phyloP scores from a whole-genome alignment of 1,140 invertebrate genomes.

The Drosophila lacteicornis region DNA sequence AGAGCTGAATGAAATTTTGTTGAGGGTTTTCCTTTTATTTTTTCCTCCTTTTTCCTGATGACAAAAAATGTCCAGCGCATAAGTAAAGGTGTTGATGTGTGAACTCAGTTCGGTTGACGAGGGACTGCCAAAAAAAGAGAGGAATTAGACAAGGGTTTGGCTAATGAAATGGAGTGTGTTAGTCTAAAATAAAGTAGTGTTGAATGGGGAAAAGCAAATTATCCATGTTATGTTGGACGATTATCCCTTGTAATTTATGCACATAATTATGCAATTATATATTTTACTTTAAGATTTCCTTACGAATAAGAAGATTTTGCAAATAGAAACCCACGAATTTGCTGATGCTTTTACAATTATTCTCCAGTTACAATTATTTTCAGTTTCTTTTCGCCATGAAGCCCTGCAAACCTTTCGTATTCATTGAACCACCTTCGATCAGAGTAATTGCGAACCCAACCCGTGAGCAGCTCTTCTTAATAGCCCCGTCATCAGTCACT shows the following conservation, averaged over 20 bases:
- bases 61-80: slow-evolving; percentile 27
- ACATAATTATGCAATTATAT: too few species aligned
- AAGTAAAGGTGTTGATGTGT: slow-evolving; percentile 44
- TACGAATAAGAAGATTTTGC: too few species aligned
- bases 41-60: not conserved
- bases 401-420: not conserved
- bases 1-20: slow-evolving; percentile 11
- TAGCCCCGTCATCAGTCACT: slow-evolving; percentile 35
- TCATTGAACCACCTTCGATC: slow-evolving; percentile 22
- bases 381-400: not conserved
- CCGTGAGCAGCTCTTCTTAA: slow-evolving; percentile 31
- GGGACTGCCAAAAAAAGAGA: not conserved
- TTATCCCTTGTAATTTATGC: not conserved
- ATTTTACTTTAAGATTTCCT: too few species aligned
- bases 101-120: slow-evolving; percentile 15
- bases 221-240: too few species aligned
- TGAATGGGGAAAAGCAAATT: not conserved
- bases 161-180: slow-evolving; percentile 14
- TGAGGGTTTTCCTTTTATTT: not conserved
- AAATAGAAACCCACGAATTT: too few species aligned
- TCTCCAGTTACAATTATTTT: not conserved
- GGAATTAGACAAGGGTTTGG: slow-evolving; percentile 1
- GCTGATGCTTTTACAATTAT: not conserved
- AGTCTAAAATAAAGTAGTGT: not conserved
- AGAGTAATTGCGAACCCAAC: slow-evolving; percentile 2